Evolutionary conservation across 2,888 invertebrate species (phyloP).

Genomic region (Cephus sareptanus): DNA sequence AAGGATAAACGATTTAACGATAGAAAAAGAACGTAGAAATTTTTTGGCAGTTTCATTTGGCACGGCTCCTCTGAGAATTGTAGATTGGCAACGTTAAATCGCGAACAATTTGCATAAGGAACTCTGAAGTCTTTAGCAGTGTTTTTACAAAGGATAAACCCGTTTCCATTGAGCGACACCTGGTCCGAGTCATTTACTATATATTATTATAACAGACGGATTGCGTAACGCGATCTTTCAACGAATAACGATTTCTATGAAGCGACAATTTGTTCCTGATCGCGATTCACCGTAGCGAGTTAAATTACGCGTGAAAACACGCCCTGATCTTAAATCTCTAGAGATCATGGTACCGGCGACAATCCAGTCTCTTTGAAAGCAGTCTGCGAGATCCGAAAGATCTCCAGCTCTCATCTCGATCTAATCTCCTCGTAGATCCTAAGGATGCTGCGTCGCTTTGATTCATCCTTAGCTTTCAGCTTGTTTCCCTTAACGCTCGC

Average conservation of each 20-base stretch:
- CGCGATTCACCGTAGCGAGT: not conserved
- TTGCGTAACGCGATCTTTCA: not conserved
- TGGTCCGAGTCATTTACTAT: not conserved
- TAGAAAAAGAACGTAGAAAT: not conserved
- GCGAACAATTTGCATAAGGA: not conserved
- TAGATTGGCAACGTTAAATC: not conserved
- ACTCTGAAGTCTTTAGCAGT: not conserved
- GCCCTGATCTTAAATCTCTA: not conserved
- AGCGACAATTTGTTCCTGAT: not conserved
- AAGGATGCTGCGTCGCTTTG: not conserved
- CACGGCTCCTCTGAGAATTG: not conserved
- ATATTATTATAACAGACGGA: not conserved
- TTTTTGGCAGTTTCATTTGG: not conserved
- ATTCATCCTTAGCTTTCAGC: not conserved
- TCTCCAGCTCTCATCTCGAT: not conserved
- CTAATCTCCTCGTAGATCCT: not conserved
- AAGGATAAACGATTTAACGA: not conserved
- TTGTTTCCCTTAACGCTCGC: not conserved
- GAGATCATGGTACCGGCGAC: not conserved
- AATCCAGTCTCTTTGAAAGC: not conserved
- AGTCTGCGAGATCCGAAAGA: not conserved
- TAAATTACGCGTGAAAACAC: not conserved
- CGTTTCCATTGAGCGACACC: not conserved
- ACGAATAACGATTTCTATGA: not conserved
- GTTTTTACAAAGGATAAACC: not conserved